Conservation (phyloP, 2,797 vertebrate genomes). For the Scyliorhinus canicula region DNA sequence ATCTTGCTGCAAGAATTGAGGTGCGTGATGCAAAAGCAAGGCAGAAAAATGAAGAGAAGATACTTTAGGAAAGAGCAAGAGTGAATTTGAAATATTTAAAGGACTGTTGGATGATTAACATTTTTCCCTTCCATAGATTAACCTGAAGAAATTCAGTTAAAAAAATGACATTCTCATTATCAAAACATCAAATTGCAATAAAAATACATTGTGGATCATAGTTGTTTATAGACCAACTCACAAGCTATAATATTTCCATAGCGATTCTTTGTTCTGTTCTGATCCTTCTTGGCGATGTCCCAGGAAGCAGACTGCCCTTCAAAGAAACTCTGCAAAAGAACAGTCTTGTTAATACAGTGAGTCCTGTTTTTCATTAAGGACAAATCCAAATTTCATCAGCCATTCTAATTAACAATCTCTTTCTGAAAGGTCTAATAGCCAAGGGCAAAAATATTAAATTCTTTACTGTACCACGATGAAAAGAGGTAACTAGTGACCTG, state of each 20-base stretch:
- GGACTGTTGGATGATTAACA: not conserved
- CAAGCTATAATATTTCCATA: conserved; percentile 99
- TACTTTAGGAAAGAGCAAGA: not conserved
- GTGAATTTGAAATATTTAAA: not conserved
- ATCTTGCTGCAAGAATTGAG: not conserved
- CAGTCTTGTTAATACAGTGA: not conserved
- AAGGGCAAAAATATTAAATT: no score
- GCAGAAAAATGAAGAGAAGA: not conserved
- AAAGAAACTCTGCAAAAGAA: conserved; percentile 86
- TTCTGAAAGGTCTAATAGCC: not conserved
- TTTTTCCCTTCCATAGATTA: not conserved
- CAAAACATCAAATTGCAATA: not conserved
- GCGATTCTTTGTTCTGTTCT: conserved; percentile 98
- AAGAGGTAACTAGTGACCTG: not conserved
- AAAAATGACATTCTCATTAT: not conserved
- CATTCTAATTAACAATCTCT: not conserved
- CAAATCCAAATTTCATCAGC: no score
- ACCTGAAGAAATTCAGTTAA: not conserved
- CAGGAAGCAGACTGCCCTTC: conserved; percentile 98
- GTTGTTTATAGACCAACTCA: conserved; percentile 60
- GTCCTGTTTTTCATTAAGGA: not conserved
- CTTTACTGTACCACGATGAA: not conserved
- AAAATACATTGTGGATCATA: not conserved
- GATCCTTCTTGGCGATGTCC: conserved; percentile 98
- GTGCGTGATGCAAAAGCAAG: not conserved